Evolutionary conservation across 1,140 invertebrate species (phyloP).

Genomic region (Pseudomyrmex sp.): DNA sequence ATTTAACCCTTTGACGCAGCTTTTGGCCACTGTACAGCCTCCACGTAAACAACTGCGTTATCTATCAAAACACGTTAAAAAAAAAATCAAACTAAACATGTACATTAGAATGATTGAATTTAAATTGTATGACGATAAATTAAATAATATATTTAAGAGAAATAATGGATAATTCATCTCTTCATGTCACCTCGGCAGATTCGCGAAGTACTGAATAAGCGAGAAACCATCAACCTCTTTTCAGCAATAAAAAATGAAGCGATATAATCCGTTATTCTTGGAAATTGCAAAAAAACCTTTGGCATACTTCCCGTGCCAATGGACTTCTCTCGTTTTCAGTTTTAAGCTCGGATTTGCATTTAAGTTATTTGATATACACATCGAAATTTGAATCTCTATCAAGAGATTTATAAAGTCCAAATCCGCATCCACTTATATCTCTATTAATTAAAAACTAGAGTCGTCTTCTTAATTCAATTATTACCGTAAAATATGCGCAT

Average conservation of each 20-base stretch:
- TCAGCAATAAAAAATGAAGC: constrained; percentile 26
- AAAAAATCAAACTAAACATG: background rate
- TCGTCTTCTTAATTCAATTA: background rate
- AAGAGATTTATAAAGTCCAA: background rate
- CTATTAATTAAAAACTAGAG: background rate
- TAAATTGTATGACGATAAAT: background rate
- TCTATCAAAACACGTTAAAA: background rate
- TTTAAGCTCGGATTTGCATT: constrained; percentile 56
- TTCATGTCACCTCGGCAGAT: background rate
- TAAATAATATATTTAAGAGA: background rate
- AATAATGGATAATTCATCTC: constrained; percentile 2
- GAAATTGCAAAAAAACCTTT: constrained; percentile 42
- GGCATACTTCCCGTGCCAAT: constrained; percentile 2
- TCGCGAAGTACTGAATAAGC: background rate
- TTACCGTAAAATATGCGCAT: background rate
- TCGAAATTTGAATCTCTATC: constrained; percentile 21
- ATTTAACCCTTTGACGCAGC: constrained; percentile 28
- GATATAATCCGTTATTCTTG: constrained; percentile 58
- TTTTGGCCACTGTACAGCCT: background rate
- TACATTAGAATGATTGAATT: background rate
- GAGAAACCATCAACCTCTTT: constrained; percentile 20
- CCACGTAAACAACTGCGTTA: constrained; percentile 20
- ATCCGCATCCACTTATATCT: no score
- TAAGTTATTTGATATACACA: constrained; percentile 37
- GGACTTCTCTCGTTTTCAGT: constrained; percentile 50